phyloP scores from a whole-genome alignment of 1,140 invertebrate species.

The Pseudomyrmex concolor region DNA sequence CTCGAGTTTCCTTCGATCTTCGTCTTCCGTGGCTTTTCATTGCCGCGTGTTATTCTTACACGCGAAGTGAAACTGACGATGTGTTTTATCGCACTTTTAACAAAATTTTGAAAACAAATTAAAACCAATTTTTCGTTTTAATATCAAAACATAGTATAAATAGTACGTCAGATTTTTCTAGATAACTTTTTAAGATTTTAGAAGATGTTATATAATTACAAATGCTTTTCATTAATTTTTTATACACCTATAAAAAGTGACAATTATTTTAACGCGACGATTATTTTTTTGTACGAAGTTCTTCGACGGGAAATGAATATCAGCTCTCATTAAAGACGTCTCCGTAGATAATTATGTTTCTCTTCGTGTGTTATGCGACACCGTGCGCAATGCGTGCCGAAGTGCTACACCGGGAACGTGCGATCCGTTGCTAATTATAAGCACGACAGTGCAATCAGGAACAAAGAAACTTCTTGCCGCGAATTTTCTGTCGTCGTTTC shows the following conservation, averaged over 20 bases:
- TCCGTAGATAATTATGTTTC: background rate
- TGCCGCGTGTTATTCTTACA: conserved; percentile 2
- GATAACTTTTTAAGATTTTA: no score
- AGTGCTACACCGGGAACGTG: background rate
- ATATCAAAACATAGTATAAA: no score
- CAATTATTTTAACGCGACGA: background rate
- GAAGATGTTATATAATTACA: no score
- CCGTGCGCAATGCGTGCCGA: background rate
- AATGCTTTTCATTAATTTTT: no score
- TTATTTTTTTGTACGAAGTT: background rate
- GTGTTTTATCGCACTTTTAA: no score
- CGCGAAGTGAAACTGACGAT: background rate
- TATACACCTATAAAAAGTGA: background rate
- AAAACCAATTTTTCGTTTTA: background rate
- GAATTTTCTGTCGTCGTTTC: conserved; percentile 39
- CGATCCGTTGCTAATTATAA: conserved; percentile 79
- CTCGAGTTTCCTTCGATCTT: conserved; percentile 52
- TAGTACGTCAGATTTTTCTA: no score
- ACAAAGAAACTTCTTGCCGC: conserved; percentile 73
- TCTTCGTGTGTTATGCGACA: background rate
- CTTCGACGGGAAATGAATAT: background rate
- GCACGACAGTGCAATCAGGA: conserved; percentile 78
- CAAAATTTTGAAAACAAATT: background rate
- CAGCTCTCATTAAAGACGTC: conserved; percentile 1
- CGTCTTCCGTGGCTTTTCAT: conserved; percentile 14